Percentiles rank a stretch among this genome's conserved stretches.
Conservation (phyloP, 2,888 invertebrate species). For the Eupithecia insigniata region DNA sequence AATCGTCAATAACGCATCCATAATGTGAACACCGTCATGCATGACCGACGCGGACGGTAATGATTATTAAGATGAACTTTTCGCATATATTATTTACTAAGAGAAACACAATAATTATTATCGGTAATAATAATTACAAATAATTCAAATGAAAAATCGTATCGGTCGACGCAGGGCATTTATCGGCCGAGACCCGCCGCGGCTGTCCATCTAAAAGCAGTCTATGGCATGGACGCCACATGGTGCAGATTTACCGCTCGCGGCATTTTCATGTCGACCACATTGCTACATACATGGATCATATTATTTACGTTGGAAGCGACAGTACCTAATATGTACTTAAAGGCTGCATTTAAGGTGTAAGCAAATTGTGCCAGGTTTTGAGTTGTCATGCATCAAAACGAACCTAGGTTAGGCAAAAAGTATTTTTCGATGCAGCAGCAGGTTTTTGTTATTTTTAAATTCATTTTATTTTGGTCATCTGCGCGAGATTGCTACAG, state of each 20-base stretch:
- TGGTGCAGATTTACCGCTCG: constrained; percentile 72
- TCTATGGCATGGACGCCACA: constrained; percentile 72
- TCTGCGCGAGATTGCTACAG: too few species aligned
- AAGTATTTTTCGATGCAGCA: not conserved
- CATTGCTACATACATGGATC: constrained; percentile 52
- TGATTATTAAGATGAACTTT: too few species aligned
- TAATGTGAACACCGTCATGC: too few species aligned
- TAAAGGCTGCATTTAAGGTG: not conserved
- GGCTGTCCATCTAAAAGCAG: constrained; percentile 78
- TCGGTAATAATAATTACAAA: constrained; percentile 11
- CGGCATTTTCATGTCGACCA: constrained; percentile 72
- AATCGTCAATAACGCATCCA: too few species aligned
- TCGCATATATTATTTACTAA: too few species aligned
- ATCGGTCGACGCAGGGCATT: constrained; percentile 63
- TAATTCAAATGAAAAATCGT: constrained; percentile 64
- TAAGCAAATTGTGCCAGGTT: too few species aligned
- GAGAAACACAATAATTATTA: too few species aligned
- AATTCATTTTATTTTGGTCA: too few species aligned
- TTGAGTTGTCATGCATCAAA: too few species aligned
- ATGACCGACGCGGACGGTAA: too few species aligned
- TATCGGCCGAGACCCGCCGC: constrained; percentile 61
- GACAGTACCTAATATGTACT: not conserved
- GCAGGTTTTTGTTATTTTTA: not conserved
- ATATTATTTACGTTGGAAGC: constrained; percentile 41
- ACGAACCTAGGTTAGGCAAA: too few species aligned